Percentiles rank a stretch among this genome's conserved stretches.
phyloP scores from a whole-genome alignment of 2,797 vertebrate genomes.

The Meriones psammophilus region DNA sequence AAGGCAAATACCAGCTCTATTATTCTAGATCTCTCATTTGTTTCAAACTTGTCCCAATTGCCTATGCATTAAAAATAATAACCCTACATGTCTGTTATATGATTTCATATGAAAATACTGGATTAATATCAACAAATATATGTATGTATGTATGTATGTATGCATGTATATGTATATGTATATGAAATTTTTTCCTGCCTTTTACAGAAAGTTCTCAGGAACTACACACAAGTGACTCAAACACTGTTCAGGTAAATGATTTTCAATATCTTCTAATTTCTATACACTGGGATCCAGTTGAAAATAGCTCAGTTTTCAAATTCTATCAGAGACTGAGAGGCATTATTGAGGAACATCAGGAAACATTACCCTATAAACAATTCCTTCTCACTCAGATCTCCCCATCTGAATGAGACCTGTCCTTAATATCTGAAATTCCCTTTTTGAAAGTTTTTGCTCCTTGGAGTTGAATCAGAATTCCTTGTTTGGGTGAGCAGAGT shows the following conservation, averaged over 20 bases:
- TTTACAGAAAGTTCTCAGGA: constrained; percentile 52
- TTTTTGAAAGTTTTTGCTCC: background rate
- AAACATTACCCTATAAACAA: background rate
- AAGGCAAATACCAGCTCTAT: background rate
- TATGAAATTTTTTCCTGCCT: background rate
- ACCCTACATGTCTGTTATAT: background rate
- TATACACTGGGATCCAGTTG: background rate
- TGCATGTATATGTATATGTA: background rate
- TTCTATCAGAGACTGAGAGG: background rate
- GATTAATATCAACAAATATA: background rate
- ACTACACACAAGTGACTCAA: background rate
- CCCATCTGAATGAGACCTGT: background rate
- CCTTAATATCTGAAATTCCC: background rate
- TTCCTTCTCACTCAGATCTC: background rate
- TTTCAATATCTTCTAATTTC: background rate
- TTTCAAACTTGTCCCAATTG: background rate
- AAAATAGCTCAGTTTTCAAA: background rate
- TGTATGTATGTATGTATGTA: background rate
- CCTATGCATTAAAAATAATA: background rate
- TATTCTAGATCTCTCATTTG: background rate
- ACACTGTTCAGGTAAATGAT: constrained; percentile 68
- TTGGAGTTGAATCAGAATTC: background rate
- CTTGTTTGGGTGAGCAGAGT: background rate
- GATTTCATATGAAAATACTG: constrained; percentile 10
- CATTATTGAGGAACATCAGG: background rate